Evolutionary conservation across 1,140 invertebrate species (phyloP).

Genomic region (Cyclina sinensis): DNA sequence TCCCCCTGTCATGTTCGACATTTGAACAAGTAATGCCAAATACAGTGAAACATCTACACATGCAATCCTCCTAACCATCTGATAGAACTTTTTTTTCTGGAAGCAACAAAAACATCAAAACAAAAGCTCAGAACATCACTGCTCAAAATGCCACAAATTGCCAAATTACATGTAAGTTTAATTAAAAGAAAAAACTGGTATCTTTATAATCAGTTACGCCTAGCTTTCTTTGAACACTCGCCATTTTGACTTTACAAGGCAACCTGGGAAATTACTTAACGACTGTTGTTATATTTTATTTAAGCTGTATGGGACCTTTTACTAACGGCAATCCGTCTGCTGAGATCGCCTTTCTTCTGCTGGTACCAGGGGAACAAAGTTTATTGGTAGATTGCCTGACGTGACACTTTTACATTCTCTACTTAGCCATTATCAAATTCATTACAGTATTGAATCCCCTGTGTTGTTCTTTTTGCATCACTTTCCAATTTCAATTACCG

Average conservation of each 20-base stretch:
- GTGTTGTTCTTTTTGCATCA: slow-evolving; percentile 56
- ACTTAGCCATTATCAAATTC: slow-evolving; percentile 57
- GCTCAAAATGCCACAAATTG: slow-evolving; percentile 30
- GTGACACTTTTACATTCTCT: slow-evolving; percentile 40
- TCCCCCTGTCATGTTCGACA: background rate
- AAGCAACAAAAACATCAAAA: background rate
- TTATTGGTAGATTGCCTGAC: slow-evolving; percentile 62
- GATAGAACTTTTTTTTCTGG: background rate
- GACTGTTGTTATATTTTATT: slow-evolving; percentile 66
- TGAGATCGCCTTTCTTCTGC: background rate
- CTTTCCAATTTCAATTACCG: slow-evolving; percentile 60
- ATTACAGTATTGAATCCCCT: slow-evolving; percentile 60
- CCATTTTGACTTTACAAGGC: slow-evolving; percentile 63
- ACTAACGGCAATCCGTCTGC: slow-evolving; percentile 17
- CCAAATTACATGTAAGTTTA: slow-evolving; percentile 60
- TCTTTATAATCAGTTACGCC: slow-evolving; percentile 61
- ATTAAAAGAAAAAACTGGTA: slow-evolving; percentile 57
- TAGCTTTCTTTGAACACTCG: slow-evolving; percentile 56
- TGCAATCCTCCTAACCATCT: background rate
- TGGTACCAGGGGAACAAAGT: background rate
- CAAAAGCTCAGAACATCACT: background rate
- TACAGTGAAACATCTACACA: slow-evolving; percentile 6
- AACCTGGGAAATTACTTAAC: slow-evolving; percentile 69
- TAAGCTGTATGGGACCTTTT: slow-evolving; percentile 45
- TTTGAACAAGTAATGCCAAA: slow-evolving; percentile 12